Conservation (phyloP, 2,888 invertebrate genomes). For the Toxonevra muliebris region DNA sequence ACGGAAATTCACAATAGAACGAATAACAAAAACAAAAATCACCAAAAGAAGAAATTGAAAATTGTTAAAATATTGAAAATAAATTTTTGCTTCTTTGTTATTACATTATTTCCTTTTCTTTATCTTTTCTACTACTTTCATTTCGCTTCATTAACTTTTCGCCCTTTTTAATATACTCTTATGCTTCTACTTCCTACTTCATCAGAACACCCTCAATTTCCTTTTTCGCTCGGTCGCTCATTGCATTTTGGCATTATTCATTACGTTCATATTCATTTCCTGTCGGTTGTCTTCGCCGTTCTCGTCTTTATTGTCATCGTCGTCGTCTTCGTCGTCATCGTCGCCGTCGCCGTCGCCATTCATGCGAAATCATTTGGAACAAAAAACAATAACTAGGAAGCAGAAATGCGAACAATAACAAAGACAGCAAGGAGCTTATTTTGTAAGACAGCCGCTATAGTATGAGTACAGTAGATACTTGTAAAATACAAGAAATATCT, state of each 20-base stretch:
- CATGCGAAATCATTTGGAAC: slow-evolving; percentile 26
- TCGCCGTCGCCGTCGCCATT: slow-evolving; percentile 33
- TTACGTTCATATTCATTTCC: slow-evolving; percentile 47
- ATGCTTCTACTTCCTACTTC: background rate
- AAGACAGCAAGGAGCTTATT: background rate
- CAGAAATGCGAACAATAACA: background rate
- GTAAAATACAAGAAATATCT: too few relatives aligned
- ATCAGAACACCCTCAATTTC: slow-evolving; percentile 39
- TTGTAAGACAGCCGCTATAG: too few relatives aligned
- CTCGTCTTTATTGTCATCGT: too few relatives aligned
- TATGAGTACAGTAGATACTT: too few relatives aligned
- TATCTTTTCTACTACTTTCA: slow-evolving; percentile 16
- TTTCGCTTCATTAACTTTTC: slow-evolving; percentile 54
- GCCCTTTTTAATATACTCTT: slow-evolving; percentile 51
- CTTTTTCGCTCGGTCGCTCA: slow-evolving; percentile 15
- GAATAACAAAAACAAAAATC: too few relatives aligned
- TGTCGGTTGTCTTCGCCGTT: slow-evolving; percentile 11
- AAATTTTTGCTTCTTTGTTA: background rate
- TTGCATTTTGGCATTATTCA: slow-evolving; percentile 19
- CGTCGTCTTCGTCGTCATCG: too few relatives aligned
- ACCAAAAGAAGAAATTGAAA: too few relatives aligned
- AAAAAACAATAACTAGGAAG: slow-evolving; percentile 11
- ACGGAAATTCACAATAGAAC: too few relatives aligned
- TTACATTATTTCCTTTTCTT: background rate
- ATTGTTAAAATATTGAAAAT: too few relatives aligned